Evolutionary conservation across 1,140 invertebrate genomes (phyloP).

Genomic region (Scaptomyza hsui): DNA sequence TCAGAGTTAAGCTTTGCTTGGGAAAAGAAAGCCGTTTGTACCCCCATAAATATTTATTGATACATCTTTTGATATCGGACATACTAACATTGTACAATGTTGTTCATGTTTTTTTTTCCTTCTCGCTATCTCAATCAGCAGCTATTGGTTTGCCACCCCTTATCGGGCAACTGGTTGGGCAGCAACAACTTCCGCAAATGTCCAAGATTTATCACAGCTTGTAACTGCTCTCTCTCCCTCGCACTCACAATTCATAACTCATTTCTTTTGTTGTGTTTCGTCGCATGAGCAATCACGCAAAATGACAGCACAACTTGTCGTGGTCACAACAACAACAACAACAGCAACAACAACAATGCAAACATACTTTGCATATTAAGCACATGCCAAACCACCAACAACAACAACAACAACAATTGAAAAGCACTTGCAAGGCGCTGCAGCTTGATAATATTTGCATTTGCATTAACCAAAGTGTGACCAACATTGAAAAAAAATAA

Average conservation of each 20-base stretch:
- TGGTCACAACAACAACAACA: constrained; percentile 26
- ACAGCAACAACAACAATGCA: constrained; percentile 11
- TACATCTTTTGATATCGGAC: neutral
- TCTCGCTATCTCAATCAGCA: constrained; percentile 20
- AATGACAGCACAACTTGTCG: constrained; percentile 46
- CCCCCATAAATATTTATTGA: neutral
- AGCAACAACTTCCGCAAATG: constrained; percentile 64
- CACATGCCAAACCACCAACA: constrained; percentile 40
- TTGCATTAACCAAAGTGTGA: constrained; percentile 50
- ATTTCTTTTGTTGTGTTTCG: constrained; percentile 46
- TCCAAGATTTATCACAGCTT: constrained; percentile 56
- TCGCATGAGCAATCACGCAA: constrained; percentile 37
- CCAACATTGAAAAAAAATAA: constrained; percentile 36
- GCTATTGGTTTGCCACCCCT: constrained; percentile 18
- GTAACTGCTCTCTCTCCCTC: constrained; percentile 15
- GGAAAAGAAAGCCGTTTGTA: neutral
- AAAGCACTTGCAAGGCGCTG: constrained; percentile 22
- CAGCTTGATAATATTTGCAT: constrained; percentile 53
- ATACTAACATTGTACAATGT: neutral
- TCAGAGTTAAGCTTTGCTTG: no score
- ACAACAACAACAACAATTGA: constrained; percentile 40
- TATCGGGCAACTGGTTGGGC: constrained; percentile 31
- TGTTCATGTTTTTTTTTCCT: neutral
- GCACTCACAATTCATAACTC: constrained; percentile 33
- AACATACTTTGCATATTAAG: constrained; percentile 67